Evolutionary conservation across 1,140 invertebrate species (phyloP), one percentile per base, ranked within the genome.

Genomic region (Chelonus insularis): DNA sequence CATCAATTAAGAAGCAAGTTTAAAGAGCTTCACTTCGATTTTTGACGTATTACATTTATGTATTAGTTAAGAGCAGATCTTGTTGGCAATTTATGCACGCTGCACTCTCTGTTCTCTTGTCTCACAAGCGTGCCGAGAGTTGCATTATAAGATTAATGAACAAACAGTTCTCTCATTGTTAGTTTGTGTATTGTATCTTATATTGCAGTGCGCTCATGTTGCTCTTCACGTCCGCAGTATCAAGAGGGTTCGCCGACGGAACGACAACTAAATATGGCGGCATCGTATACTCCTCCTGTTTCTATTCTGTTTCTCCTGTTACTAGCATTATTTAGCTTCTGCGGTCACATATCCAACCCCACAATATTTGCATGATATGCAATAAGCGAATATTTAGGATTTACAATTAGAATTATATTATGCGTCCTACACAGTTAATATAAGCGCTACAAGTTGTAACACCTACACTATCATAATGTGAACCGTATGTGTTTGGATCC

Each of bases 341-440:
- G 25, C 7, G 25, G 25, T 29, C 25, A 29, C 25, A 29, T 4
- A 29, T 29, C 3, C 25, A 29, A 7, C 25, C 25, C 25, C 3
- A 29, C 25, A 29, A 29, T 29, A 29, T 29, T 29, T 29, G 25
- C 68, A 68, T 67, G 65, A 77, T 4, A 29, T 77, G 72, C 71
- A 75, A 73, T 11, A 39, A 67, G 68, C 45, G 52, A 63, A 62
- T 60, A 54, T 61, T 60, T 66, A 16, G 70, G 70, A 73, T 73
- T 76, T 72, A 76, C 69, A 76, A 76, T 76, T 73, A 60, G 57
- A 65, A 29, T 60, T 47, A 71, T 75, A 29, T n/a, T n/a, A n/a
- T n/a, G n/a, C n/a, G n/a, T n/a, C n/a, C n/a, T n/a, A n/a, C n/a
- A n/a, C n/a, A n/a, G n/a, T n/a, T n/a, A n/a, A n/a, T n/a, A n/a